phyloP scores from a whole-genome alignment of 2,113 vertebrate species.

The Cathartes aura region DNA sequence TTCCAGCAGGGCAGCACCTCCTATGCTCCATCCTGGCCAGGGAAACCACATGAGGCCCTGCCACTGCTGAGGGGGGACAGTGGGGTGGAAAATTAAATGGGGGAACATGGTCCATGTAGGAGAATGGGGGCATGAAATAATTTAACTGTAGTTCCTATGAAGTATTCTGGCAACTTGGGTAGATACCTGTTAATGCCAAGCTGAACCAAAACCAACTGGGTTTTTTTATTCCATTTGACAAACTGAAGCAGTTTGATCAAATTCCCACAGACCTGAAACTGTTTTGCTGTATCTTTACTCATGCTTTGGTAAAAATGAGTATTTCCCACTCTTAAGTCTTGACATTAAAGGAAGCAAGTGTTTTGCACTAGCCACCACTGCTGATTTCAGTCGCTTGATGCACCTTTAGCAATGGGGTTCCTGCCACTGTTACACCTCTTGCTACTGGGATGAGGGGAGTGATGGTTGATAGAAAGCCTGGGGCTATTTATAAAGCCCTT shows the following conservation, averaged over 20 bases:
- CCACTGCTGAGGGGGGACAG: fast-evolving
- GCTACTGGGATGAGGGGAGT: background rate
- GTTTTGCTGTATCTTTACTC: background rate
- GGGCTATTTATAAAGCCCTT: background rate
- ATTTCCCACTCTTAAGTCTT: background rate
- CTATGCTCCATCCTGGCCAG: background rate
- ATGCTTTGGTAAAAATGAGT: background rate
- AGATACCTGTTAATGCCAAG: background rate
- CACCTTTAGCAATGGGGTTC: background rate
- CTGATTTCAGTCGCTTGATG: background rate
- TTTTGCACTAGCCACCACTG: background rate
- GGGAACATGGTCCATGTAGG: background rate
- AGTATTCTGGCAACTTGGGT: background rate
- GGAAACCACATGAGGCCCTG: background rate
- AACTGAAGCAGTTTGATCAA: background rate
- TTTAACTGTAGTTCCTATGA: background rate
- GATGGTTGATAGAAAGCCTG: background rate
- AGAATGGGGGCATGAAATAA: background rate
- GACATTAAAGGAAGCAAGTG: background rate
- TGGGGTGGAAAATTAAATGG: background rate
- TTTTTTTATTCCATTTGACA: background rate
- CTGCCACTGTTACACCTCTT: background rate
- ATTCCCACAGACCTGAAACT: background rate
- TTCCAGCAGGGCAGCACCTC: background rate
- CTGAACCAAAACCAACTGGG: background rate